Base-by-base conservation (phyloP, 2,888 invertebrate species). In the Leptopterna dolabrata region DNA sequence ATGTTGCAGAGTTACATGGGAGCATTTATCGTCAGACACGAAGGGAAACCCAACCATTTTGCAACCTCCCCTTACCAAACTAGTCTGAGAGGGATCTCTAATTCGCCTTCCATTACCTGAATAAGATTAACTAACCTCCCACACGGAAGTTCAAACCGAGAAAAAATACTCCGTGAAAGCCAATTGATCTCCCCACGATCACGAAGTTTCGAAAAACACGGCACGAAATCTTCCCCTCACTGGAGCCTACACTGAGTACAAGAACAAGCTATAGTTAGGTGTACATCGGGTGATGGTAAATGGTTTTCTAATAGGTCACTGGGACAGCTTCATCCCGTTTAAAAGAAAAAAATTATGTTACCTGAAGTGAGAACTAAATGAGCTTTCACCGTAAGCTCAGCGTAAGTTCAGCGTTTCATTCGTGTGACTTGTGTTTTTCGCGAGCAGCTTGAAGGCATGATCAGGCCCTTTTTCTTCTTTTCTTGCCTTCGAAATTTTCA, bases 151-250 rank as follows among this genome's bases (percentile, higher is more conserved):
- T 41, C 16, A 41, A 41, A 73, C 73, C 36, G n/a, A 27, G 24
- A 63, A 36, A 73, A 73, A 73, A 73, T 41, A 16, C 78, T 45
- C 30, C 78, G 78, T 78, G 78, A 78, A 78, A 78, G 78, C 78
- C 63, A 78, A 78, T 78, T 78, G 78, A 43, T 45, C 78, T 78
- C 43, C 78, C 45, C 78, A 45, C 78, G 78, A 78, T 78, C 78
- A 78, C 78, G 78, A 78, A 45, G 78, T 45, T 24, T 78, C 78
- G 78, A 78, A 78, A 78, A 78, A 78, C 78, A 78, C 43, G 78
- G 78, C 78, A 78, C 78, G 78, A 78, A 73, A 73, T 36, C 73
- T 73, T 41, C 73, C 63, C 63, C 63, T 63, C 24, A 9, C 63
- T 13, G 27, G 3, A 63, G 63, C 63, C 63, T 63, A 63, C 63